A percentile compares a stretch with the other conserved stretches of the same genome.
These are phyloP conservation scores for Chrosomus eos DNA, from an alignment of 2,797 vertebrate species.

Conservation along the genomic window DNA sequence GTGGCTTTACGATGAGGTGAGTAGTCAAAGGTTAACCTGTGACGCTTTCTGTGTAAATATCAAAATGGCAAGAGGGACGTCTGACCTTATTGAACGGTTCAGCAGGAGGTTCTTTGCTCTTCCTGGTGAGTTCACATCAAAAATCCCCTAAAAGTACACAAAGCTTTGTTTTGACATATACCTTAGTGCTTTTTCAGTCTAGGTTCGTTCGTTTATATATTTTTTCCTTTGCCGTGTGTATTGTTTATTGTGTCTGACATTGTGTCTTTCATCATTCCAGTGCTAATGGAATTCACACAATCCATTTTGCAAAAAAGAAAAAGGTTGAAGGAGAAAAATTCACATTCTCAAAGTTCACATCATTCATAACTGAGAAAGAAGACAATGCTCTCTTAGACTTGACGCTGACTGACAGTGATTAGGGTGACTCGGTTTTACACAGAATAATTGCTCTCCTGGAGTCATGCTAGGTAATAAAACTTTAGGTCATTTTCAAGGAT, in stretches of 20 bases:
- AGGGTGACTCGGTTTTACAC: constrained; percentile 34
- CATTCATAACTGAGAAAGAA: constrained; percentile 44
- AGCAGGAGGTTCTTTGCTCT: constrained; percentile 31
- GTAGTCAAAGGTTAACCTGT: constrained; percentile 58
- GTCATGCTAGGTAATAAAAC: constrained; percentile 40
- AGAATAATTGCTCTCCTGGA: constrained; percentile 35
- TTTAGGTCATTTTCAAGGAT: constrained; percentile 39
- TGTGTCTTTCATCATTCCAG: neutral
- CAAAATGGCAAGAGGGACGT: constrained; percentile 49
- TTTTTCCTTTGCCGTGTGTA: neutral
- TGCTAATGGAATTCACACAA: constrained; percentile 1
- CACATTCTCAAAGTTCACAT: constrained; percentile 22
- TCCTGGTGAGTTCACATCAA: neutral
- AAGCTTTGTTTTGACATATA: neutral
- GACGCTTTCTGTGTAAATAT: constrained; percentile 54
- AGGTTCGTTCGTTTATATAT: neutral
- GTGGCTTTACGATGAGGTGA: constrained; percentile 46
- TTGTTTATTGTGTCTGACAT: neutral
- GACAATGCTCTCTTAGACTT: constrained; percentile 24
- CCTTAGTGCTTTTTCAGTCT: neutral
- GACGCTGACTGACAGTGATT: constrained; percentile 40
- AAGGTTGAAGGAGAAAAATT: constrained; percentile 4
- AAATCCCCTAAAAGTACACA: neutral
- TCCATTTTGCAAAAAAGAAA: neutral
- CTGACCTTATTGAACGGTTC: constrained; percentile 46